Conservation (phyloP, 2,113 vertebrate species). For the Rhipidura dahli region DNA sequence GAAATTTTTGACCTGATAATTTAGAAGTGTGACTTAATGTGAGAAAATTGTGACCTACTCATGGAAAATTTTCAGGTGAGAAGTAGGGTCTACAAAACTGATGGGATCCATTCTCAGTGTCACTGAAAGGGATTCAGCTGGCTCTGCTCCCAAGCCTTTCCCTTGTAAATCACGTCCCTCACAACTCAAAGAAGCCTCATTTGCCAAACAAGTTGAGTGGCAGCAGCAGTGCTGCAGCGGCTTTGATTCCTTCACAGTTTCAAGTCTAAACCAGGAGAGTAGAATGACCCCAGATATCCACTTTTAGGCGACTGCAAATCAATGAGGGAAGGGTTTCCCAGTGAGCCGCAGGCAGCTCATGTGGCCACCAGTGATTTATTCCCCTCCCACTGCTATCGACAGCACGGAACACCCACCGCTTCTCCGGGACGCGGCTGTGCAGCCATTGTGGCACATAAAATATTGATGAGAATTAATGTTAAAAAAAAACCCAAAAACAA, state of each 20-base stretch:
- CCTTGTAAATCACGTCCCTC: neutral
- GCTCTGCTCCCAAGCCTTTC: neutral
- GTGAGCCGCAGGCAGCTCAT: neutral
- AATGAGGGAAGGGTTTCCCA: neutral
- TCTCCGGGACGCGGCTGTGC: neutral
- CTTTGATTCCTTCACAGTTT: neutral
- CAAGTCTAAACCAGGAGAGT: neutral
- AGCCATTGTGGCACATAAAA: neutral
- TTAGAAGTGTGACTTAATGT: neutral
- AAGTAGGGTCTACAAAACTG: neutral
- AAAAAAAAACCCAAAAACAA: fast-evolving
- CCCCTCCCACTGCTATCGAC: neutral
- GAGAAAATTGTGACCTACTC: neutral
- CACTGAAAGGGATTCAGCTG: neutral
- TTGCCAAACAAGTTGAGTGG: neutral
- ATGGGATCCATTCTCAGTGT: neutral
- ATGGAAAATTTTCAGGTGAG: neutral
- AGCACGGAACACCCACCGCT: fast-evolving
- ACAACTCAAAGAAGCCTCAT: neutral
- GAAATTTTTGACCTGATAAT: neutral
- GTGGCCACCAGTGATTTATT: neutral
- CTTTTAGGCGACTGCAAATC: neutral
- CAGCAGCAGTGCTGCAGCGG: fast-evolving
- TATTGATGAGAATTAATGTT: neutral
- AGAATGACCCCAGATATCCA: neutral